Evolutionary conservation across 2,113 vertebrate genomes (phyloP).

Genomic region (Stigmatopora argus): DNA sequence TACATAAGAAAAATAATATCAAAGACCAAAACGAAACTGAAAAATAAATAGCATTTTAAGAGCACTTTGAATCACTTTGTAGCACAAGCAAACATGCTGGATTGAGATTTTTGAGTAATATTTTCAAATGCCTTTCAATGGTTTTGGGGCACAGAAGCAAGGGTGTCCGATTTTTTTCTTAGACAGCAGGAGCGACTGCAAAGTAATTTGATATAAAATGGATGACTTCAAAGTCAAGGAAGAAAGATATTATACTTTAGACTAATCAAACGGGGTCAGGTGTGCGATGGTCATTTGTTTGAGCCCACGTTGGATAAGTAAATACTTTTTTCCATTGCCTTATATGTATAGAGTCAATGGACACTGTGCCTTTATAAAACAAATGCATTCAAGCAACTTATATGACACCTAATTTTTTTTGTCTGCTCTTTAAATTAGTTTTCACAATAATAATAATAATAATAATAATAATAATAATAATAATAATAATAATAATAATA

Average conservation of each 20-base stretch:
- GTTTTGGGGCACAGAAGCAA: not conserved
- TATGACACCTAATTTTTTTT: not conserved
- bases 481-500: not conserved
- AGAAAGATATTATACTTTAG: too few relatives aligned
- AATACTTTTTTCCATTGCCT: not conserved
- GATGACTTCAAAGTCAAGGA: too few relatives aligned
- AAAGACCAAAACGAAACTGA: too few relatives aligned
- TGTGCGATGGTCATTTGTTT: not conserved
- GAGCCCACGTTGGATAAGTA: too few relatives aligned
- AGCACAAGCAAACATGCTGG: not conserved
- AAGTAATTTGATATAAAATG: too few relatives aligned
- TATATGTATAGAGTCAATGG: not conserved
- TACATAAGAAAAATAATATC: too few relatives aligned
- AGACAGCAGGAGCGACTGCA: too few relatives aligned
- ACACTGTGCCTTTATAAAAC: not conserved
- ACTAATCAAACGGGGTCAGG: not conserved
- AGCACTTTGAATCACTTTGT: too few relatives aligned
- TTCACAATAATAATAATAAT: constrained; percentile 6
- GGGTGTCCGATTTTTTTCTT: not conserved
- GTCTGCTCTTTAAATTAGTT: constrained; percentile 2
- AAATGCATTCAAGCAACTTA: not conserved
- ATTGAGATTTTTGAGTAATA: not conserved
- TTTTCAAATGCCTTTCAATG: not conserved
- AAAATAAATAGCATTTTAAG: too few relatives aligned
- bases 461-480: constrained; percentile 1